phyloP scores from a whole-genome alignment of 2,797 vertebrate species.

The Megalops cyprinoides region DNA sequence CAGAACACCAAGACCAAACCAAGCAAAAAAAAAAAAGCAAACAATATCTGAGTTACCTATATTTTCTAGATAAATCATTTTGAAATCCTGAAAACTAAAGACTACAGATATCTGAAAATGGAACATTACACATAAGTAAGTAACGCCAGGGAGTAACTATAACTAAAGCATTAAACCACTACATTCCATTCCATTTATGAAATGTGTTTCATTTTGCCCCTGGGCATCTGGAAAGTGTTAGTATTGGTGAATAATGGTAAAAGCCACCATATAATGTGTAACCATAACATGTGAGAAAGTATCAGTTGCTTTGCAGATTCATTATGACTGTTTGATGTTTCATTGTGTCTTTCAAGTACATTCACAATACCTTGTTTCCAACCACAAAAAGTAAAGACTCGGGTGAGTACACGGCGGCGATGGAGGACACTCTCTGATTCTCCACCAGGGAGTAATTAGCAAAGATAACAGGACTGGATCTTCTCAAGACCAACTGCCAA shows the following conservation, averaged over 20 bases:
- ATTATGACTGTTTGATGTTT: too few species aligned
- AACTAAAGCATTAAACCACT: too few species aligned
- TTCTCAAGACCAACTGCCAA: slow-evolving; percentile 82
- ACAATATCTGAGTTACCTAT: too few species aligned
- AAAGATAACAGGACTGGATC: slow-evolving; percentile 72
- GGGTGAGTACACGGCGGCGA: slow-evolving; percentile 65
- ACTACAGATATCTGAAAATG: too few species aligned
- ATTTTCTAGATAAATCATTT: too few species aligned
- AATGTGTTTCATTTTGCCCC: background rate
- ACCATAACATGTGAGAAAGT: background rate
- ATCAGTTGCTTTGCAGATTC: too few species aligned
- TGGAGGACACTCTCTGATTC: slow-evolving; percentile 65
- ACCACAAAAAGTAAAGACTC: slow-evolving; percentile 80
- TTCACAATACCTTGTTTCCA: slow-evolving; percentile 81
- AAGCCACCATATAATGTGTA: background rate
- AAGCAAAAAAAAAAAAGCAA: too few species aligned
- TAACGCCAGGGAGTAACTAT: too few species aligned
- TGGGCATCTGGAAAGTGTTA: background rate
- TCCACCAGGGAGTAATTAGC: slow-evolving; percentile 89
- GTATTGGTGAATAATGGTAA: background rate
- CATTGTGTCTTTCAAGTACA: background rate
- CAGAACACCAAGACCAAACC: too few species aligned
- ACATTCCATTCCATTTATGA: background rate
- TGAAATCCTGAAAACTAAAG: too few species aligned
- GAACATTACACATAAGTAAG: too few species aligned